Evolutionary conservation across 1,140 invertebrate genomes (phyloP).

Genomic region (Camponotus floridanus): DNA sequence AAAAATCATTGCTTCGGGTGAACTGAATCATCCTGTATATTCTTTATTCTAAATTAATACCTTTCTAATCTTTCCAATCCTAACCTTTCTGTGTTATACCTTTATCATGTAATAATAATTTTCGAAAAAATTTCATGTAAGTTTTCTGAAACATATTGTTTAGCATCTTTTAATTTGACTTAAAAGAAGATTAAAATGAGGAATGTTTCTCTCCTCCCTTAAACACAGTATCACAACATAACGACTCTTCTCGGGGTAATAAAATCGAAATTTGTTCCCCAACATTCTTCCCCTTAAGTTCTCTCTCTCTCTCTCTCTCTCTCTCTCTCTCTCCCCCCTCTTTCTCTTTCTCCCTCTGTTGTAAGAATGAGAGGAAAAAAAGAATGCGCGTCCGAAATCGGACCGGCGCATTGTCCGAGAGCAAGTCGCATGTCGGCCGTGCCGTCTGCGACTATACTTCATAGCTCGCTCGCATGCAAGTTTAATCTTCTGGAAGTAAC

Average conservation of each 20-base stretch:
- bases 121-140: no score
- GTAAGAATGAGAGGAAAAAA: slow-evolving; percentile 2
- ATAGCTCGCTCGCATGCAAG: slow-evolving; percentile 80
- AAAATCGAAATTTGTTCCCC: slow-evolving; percentile 70
- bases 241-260: slow-evolving; percentile 40
- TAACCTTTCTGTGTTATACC: no score
- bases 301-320: not conserved
- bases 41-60: no score
- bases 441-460: slow-evolving; percentile 81
- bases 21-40: no score
- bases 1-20: no score
- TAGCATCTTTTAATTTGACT: not conserved
- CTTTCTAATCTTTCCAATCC: no score
- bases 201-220: not conserved
- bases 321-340: no score
- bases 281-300: no score
- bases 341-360: not conserved
- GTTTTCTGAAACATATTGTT: no score
- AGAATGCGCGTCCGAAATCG: slow-evolving; percentile 56
- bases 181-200: no score
- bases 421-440: slow-evolving; percentile 78
- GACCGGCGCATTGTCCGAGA: slow-evolving; percentile 78
- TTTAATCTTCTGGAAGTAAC: slow-evolving; percentile 84
- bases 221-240: not conserved
- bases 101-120: no score